A percentile compares a stretch with the other conserved stretches of the same genome.
phyloP scores from a whole-genome alignment of 2,888 invertebrate genomes.

The Microplitis manilae region DNA sequence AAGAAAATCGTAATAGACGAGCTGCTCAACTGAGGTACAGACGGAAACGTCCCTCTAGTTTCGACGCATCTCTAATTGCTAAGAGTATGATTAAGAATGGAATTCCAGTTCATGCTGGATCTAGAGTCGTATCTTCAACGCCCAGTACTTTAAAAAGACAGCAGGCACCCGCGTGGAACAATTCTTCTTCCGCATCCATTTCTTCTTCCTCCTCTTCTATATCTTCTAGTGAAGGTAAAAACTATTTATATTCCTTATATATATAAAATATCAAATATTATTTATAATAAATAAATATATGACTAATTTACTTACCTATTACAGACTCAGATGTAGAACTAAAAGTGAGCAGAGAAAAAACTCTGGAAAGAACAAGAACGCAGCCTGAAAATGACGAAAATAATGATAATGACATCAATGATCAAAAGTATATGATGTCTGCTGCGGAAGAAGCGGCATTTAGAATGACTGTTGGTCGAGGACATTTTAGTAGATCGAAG shows the following conservation, averaged over 20 bases:
- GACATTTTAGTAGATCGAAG: conserved; percentile 63
- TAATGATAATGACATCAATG: conserved; percentile 43
- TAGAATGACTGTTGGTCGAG: conserved; percentile 61
- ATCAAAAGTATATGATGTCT: conserved; percentile 54
- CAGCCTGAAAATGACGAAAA: conserved; percentile 18
- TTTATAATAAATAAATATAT: too few relatives aligned
- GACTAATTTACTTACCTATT: conserved; percentile 17
- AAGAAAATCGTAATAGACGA: conserved; percentile 57
- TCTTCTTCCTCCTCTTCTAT: conserved; percentile 46
- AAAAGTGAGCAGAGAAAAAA: conserved; percentile 41
- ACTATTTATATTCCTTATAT: background rate
- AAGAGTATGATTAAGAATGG: conserved; percentile 54
- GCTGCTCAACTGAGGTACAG: conserved; percentile 54
- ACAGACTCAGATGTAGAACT: conserved; percentile 54
- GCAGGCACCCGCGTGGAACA: conserved; percentile 56
- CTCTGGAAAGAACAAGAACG: conserved; percentile 4
- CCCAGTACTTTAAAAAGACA: conserved; percentile 54
- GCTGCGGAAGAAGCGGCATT: conserved; percentile 63
- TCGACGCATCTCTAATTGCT: conserved; percentile 58
- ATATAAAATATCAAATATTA: background rate
- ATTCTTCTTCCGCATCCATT: conserved; percentile 59
- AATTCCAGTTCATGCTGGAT: conserved; percentile 43
- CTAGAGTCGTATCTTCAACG: conserved; percentile 52
- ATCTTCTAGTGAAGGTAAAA: conserved; percentile 45
- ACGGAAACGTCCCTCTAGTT: conserved; percentile 58